Conservation (phyloP, 2,113 vertebrate species). For the Panurus biarmicus region DNA sequence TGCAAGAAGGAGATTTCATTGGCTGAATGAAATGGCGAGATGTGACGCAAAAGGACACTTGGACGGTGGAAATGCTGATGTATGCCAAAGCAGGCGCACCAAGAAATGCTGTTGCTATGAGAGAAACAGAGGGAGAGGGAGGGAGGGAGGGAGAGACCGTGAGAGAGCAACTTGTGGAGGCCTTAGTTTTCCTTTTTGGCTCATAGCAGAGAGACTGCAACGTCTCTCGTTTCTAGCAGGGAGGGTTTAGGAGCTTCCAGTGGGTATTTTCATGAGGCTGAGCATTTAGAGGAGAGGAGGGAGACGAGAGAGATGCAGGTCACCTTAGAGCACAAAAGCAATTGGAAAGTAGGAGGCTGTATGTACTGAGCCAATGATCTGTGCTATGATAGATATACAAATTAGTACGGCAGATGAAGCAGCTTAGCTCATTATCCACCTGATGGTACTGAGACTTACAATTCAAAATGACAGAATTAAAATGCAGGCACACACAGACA, state of each 20-base stretch:
- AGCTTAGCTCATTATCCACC: conserved; percentile 42
- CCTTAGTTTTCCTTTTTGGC: conserved; percentile 55
- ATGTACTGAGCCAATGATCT: conserved; percentile 8
- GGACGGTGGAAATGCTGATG: conserved; percentile 75
- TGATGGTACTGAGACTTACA: conserved; percentile 5
- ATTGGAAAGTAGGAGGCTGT: conserved; percentile 52
- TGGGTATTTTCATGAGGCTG: background rate
- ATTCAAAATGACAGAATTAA: conserved; percentile 23
- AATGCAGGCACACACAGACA: background rate
- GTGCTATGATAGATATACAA: conserved; percentile 41
- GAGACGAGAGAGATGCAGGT: background rate
- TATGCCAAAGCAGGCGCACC: conserved; percentile 67
- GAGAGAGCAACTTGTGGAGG: conserved; percentile 62
- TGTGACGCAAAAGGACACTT: conserved; percentile 87
- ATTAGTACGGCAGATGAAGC: conserved; percentile 42
- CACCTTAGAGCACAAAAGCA: conserved; percentile 35
- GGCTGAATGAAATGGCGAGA: conserved; percentile 88
- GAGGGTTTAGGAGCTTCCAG: background rate
- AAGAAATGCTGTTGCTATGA: conserved; percentile 68
- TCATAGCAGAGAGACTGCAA: conserved; percentile 9
- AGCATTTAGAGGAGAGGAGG: background rate
- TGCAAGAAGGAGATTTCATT: conserved; percentile 73
- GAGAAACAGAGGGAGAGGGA: conserved; percentile 53
- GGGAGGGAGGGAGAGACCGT: background rate
- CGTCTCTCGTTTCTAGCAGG: background rate